Base-by-base conservation (phyloP, 1,140 invertebrate genomes). In the Phymorhynchus buccinoides region DNA sequence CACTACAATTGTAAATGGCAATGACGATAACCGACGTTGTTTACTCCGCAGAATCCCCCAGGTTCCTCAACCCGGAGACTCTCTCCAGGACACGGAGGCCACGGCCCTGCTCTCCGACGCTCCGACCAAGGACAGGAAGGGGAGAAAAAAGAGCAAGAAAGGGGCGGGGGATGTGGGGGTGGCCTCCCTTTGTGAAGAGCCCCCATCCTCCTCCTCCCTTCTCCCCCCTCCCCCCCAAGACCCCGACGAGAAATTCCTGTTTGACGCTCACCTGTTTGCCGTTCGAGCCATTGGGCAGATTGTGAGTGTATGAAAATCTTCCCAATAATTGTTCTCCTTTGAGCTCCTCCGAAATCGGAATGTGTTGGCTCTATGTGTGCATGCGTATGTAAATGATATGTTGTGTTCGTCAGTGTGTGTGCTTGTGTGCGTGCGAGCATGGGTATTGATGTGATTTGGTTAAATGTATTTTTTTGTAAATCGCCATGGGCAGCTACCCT, bases 21-120 rank as follows among this genome's bases (percentile, higher is more conserved):
- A n/a, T n/a, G n/a, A n/a, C n/a, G n/a, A n/a, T n/a, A n/a, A n/a
- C n/a, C n/a, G n/a, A n/a, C n/a, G n/a, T n/a, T n/a, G n/a, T n/a
- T n/a, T n/a, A n/a, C n/a, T n/a, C 12, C 56, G 4, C 79, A 93
- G 92, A 85, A 93, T 93, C 79, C 93, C 92, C 14, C 85, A 93
- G 81, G 88, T 93, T 27, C 91, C 92, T 16, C 85, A 92, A 14
- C 88, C 90, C 12, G 56, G 56, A 4, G 56, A 62, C 56, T 4
- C 2, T 27, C 0, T 22, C 14, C 14, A 37, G 27, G 7, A 16
- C 42, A n/a, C n/a, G n/a, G 35, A 42, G 22, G 56, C n/a, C 56
- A 62, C 56, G 12, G 18, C n/a, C 56, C 56, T 27, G n/a, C 56
- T 27, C 56, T n/a, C 56, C 22, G 14, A 62, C 12, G 22, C 18